Percentiles rank a stretch among this genome's conserved stretches.
phyloP scores from a whole-genome alignment of 1,140 invertebrate species.

The Megathymus violae region DNA sequence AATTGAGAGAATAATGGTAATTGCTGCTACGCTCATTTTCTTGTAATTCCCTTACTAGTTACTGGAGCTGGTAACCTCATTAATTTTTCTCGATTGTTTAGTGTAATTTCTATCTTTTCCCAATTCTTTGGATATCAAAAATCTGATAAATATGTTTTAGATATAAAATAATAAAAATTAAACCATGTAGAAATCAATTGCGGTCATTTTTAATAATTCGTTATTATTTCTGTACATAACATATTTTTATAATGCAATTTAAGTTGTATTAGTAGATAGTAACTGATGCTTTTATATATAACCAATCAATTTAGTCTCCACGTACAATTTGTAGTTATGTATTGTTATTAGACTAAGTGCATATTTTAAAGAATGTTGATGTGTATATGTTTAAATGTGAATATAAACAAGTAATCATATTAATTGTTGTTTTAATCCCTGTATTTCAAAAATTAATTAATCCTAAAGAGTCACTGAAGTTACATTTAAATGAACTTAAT shows the following conservation, averaged over 20 bases:
- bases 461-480: not conserved
- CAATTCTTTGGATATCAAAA: too few relatives aligned
- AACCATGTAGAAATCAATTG: not conserved
- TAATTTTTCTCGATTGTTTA: too few relatives aligned
- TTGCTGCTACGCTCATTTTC: too few relatives aligned
- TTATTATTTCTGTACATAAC: not conserved
- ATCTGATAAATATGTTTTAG: too few relatives aligned
- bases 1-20: too few relatives aligned
- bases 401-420: slow-evolving; percentile 48
- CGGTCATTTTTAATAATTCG: not conserved
- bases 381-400: slow-evolving; percentile 39
- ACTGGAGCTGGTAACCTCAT: too few relatives aligned
- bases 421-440: slow-evolving; percentile 38
- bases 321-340: slow-evolving; percentile 23
- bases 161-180: too few relatives aligned
- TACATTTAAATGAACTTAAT: slow-evolving; percentile 3
- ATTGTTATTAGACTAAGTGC: slow-evolving; percentile 48
- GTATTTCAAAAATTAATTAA: slow-evolving; percentile 28
- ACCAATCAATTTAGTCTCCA: not conserved
- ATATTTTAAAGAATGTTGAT: slow-evolving; percentile 54
- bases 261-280: not conserved
- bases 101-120: too few relatives aligned
- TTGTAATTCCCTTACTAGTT: too few relatives aligned
- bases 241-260: not conserved
- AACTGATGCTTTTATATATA: not conserved